Evolutionary conservation across 2,113 vertebrate genomes (phyloP).

Genomic region (Bostrychus sinensis): DNA sequence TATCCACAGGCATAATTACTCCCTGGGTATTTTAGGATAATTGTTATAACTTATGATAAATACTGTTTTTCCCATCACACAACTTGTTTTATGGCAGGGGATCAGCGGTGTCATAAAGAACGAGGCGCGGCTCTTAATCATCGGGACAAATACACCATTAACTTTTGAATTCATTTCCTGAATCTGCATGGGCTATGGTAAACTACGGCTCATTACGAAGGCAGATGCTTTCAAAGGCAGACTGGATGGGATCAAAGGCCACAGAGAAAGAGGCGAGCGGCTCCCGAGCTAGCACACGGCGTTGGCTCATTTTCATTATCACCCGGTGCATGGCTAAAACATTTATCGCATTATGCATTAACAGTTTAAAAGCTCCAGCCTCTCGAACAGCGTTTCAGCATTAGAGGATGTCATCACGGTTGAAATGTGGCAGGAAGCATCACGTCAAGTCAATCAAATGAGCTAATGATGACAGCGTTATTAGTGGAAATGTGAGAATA

Average conservation of each 20-base stretch:
- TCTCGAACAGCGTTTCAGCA: constrained; percentile 42
- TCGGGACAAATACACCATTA: constrained; percentile 79
- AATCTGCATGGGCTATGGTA: constrained; percentile 75
- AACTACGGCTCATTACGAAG: constrained; percentile 77
- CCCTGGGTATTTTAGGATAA: constrained; percentile 59
- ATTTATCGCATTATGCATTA: constrained; percentile 71
- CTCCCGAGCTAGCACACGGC: constrained; percentile 43
- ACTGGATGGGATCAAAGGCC: constrained; percentile 76
- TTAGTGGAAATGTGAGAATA: not conserved
- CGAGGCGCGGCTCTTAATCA: constrained; percentile 74
- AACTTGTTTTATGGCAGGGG: constrained; percentile 60
- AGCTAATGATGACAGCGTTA: constrained; percentile 18
- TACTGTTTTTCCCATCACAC: constrained; percentile 33
- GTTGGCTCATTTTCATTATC: constrained; percentile 75
- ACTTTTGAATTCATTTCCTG: constrained; percentile 73
- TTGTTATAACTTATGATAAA: constrained; percentile 65
- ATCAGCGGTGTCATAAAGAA: constrained; percentile 73
- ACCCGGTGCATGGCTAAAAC: constrained; percentile 62
- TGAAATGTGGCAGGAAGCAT: constrained; percentile 31
- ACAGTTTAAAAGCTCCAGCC: constrained; percentile 72
- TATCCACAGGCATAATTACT: constrained; percentile 61
- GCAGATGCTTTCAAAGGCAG: constrained; percentile 76
- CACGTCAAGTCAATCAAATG: constrained; percentile 42
- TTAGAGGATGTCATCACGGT: constrained; percentile 39
- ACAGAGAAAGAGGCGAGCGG: constrained; percentile 48